These are phyloP conservation scores for Campoletis sonorensis DNA, from an alignment of 1,140 invertebrate species.

Conservation along the genomic window DNA sequence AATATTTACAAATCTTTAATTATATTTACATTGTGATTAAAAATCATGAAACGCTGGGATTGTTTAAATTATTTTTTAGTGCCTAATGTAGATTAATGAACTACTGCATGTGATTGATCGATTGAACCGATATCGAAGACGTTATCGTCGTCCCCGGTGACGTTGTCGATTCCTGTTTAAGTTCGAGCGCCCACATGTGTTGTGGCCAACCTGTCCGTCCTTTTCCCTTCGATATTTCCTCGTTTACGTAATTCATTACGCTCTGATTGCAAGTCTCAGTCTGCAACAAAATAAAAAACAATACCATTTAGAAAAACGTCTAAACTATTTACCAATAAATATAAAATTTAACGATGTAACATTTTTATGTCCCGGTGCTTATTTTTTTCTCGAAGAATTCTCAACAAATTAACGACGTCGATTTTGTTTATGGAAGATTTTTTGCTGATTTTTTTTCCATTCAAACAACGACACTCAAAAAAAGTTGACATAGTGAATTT, in stretches of 20 bases:
- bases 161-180: slow-evolving; percentile 84
- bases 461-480: no score
- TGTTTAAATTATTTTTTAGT: neutral
- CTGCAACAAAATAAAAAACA: slow-evolving; percentile 60
- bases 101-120: slow-evolving; percentile 58
- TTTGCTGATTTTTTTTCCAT: no score
- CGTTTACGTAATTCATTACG: slow-evolving; percentile 58
- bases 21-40: neutral
- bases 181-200: slow-evolving; percentile 94
- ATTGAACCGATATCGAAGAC: slow-evolving; percentile 51
- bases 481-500: no score
- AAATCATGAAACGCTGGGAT: slow-evolving; percentile 1
- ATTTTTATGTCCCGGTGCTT: no score
- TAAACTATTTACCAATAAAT: no score
- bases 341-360: no score
- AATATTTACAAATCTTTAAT: slow-evolving; percentile 20
- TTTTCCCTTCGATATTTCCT: slow-evolving; percentile 78
- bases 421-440: no score
- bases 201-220: slow-evolving; percentile 96
- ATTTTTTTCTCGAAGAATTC: no score
- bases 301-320: no score
- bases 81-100: neutral
- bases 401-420: no score
- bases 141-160: slow-evolving; percentile 49
- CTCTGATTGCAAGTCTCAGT: slow-evolving; percentile 64